Conservation (phyloP, 2,797 vertebrate species). For the Hypotaenidia philippensis region DNA sequence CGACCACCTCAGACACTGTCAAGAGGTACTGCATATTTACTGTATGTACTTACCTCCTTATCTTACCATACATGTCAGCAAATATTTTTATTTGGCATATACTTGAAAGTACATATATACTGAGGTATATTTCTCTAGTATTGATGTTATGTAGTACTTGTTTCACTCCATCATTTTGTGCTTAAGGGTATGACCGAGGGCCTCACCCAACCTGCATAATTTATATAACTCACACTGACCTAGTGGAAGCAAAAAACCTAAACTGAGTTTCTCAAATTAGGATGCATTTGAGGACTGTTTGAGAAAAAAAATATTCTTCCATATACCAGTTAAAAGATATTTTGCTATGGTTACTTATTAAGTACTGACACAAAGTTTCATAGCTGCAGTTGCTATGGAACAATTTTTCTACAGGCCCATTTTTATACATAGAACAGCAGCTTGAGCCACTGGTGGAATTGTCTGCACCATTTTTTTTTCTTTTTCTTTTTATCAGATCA, state of each 20-base stretch:
- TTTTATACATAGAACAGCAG: background rate
- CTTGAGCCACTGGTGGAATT: background rate
- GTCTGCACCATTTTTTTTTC: background rate
- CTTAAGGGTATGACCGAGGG: background rate
- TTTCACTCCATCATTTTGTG: background rate
- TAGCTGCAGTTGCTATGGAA: background rate
- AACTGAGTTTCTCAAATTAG: background rate
- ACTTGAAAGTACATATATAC: background rate
- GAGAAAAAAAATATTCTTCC: background rate
- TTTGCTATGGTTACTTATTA: background rate
- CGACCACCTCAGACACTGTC: constrained; percentile 78
- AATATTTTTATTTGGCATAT: background rate
- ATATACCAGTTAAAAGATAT: background rate
- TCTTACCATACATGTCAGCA: background rate
- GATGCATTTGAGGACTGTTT: background rate
- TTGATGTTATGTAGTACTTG: background rate
- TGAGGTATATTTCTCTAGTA: background rate
- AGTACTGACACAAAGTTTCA: background rate
- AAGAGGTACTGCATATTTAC: constrained; percentile 72
- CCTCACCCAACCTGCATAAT: background rate
- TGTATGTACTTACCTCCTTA: background rate
- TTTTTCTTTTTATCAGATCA: background rate
- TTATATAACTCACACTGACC: background rate
- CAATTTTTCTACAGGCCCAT: background rate
- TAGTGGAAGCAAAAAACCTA: background rate